These are phyloP conservation scores for Sorex araneus DNA, from an alignment of 2,113 vertebrate species.

Conservation along the genomic window DNA sequence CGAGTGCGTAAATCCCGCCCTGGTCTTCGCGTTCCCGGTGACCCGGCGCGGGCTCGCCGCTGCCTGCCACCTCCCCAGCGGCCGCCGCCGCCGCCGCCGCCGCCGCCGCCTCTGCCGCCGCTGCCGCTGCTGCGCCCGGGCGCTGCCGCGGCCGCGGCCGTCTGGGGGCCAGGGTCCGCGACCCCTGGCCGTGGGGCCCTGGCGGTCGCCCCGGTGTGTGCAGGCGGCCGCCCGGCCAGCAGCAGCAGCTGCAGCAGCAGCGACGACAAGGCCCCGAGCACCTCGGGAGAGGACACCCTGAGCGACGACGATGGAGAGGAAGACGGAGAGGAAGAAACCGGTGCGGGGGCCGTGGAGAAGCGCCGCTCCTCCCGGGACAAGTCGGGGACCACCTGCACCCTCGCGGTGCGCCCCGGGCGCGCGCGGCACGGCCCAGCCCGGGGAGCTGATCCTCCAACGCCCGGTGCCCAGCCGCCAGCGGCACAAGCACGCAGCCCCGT, in stretches of 20 bases:
- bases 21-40: slow-evolving; percentile 96
- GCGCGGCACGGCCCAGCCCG: slow-evolving; percentile 87
- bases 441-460: slow-evolving; percentile 95
- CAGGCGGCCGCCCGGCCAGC: slow-evolving; percentile 64
- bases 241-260: no score
- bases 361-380: slow-evolving; percentile 91
- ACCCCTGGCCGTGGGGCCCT: background rate
- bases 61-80: background rate
- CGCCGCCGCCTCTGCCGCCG: no score
- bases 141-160: no score
- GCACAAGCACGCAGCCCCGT: slow-evolving; percentile 98
- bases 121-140: no score
- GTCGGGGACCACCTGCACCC: slow-evolving; percentile 89
- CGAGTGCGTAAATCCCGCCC: slow-evolving; percentile 95
- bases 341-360: slow-evolving; percentile 97
- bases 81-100: no score
- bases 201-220: background rate
- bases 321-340: slow-evolving; percentile 97
- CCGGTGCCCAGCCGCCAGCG: slow-evolving; percentile 98
- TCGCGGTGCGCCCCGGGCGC: slow-evolving; percentile 89
- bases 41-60: slow-evolving; percentile 89
- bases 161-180: no score
- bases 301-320: slow-evolving; percentile 95
- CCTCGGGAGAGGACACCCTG: slow-evolving; percentile 90
- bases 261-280: slow-evolving; percentile 85